Evolutionary conservation across 2,888 invertebrate species (phyloP).

Genomic region (Polyommatus iphigenia): DNA sequence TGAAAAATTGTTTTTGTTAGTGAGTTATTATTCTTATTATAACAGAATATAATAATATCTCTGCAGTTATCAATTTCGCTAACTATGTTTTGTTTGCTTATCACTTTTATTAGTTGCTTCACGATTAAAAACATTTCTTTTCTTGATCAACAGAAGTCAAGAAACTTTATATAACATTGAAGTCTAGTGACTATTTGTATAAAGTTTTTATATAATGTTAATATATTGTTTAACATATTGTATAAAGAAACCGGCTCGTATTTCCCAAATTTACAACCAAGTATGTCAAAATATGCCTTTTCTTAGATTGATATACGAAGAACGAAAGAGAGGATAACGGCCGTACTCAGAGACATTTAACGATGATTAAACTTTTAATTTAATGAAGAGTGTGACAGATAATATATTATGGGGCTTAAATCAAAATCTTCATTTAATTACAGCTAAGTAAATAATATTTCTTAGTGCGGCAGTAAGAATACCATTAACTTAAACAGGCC

Average conservation of each 20-base stretch:
- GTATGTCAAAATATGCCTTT: background rate
- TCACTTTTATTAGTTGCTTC: background rate
- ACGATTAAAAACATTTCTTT: background rate
- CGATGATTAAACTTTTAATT: no score
- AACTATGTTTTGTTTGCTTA: constrained; percentile 14
- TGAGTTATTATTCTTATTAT: constrained; percentile 8
- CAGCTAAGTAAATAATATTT: no score
- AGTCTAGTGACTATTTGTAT: background rate
- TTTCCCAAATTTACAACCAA: background rate
- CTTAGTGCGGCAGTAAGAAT: no score
- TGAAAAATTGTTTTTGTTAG: background rate
- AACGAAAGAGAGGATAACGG: no score
- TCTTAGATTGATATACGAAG: background rate
- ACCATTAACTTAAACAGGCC: no score
- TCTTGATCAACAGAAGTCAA: background rate
- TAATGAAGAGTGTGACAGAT: no score
- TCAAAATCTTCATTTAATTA: no score
- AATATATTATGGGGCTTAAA: no score
- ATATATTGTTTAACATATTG: no score
- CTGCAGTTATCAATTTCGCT: constrained; percentile 10
- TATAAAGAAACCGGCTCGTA: background rate
- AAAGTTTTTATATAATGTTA: no score
- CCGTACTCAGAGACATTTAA: no score
- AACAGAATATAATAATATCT: background rate
- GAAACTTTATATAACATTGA: background rate